Percentiles rank a stretch among this genome's conserved stretches.
Evolutionary conservation across 2,888 invertebrate species (phyloP).

Genomic region (Bombylius discolor): DNA sequence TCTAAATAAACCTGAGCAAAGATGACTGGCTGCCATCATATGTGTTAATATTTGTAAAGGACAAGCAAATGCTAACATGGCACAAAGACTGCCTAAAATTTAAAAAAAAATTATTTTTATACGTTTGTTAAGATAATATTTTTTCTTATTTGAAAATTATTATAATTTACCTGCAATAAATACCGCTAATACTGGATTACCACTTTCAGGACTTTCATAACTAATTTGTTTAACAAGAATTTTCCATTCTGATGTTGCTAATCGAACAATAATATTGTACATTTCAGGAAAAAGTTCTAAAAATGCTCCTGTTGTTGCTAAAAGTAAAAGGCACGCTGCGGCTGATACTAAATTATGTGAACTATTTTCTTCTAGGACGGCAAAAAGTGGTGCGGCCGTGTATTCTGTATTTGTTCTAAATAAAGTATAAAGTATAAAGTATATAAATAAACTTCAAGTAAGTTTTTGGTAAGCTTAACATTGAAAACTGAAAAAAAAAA

Average conservation of each 20-base stretch:
- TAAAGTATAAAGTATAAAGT: not conserved
- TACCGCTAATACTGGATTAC: conserved; percentile 43
- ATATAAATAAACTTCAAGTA: too few species aligned
- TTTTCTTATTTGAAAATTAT: not conserved
- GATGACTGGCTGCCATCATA: conserved; percentile 33
- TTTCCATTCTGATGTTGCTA: conserved; percentile 44
- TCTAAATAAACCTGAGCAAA: conserved; percentile 27
- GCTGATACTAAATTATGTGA: conserved; percentile 43
- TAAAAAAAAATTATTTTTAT: not conserved
- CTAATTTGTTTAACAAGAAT: conserved; percentile 41
- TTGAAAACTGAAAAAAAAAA: too few species aligned
- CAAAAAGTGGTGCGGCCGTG: conserved; percentile 35
- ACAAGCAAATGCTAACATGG: conserved; percentile 44
- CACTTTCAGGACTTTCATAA: conserved; percentile 41
- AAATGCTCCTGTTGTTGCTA: conserved; percentile 40
- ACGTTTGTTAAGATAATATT: not conserved
- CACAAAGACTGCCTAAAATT: conserved; percentile 39
- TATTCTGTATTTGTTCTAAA: conserved; percentile 28
- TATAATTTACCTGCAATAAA: conserved; percentile 36
- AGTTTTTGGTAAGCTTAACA: too few species aligned
- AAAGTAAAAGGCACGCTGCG: conserved; percentile 41
- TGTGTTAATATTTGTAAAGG: conserved; percentile 42
- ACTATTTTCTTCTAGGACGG: conserved; percentile 41
- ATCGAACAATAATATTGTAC: conserved; percentile 38
- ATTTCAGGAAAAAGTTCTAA: conserved; percentile 42